Conservation (phyloP, 2,888 invertebrate species). For the Ophion obscuratus region DNA sequence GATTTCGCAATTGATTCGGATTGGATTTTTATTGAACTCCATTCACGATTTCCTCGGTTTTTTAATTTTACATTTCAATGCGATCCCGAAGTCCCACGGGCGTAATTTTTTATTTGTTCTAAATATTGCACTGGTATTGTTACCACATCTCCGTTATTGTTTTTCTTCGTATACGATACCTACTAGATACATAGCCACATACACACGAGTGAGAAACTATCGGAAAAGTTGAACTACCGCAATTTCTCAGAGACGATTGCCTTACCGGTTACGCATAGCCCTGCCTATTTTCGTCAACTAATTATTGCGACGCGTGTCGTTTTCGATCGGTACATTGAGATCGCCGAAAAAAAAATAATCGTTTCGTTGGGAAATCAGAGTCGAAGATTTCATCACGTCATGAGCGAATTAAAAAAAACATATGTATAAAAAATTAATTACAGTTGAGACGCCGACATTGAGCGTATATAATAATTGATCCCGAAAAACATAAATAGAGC, state of each 20-base stretch:
- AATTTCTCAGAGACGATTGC: neutral
- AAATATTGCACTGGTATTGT: slow-evolving; percentile 2
- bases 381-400: neutral
- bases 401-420: neutral
- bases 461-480: neutral
- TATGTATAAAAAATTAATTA: neutral
- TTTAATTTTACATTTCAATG: neutral
- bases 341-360: too few species aligned
- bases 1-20: slow-evolving; percentile 47
- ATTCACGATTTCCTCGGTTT: slow-evolving; percentile 15
- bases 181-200: slow-evolving; percentile 14
- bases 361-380: too few species aligned
- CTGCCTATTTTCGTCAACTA: neutral
- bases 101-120: neutral
- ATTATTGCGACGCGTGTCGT: neutral
- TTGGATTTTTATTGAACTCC: slow-evolving; percentile 18
- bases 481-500: neutral
- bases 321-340: too few species aligned
- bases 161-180: slow-evolving; percentile 14
- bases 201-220: slow-evolving; percentile 43
- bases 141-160: neutral
- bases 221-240: neutral
- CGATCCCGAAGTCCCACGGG: neutral
- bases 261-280: neutral
- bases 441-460: too few species aligned